phyloP scores from a whole-genome alignment of 2,797 vertebrate genomes.

The Benthosema pterotum region DNA sequence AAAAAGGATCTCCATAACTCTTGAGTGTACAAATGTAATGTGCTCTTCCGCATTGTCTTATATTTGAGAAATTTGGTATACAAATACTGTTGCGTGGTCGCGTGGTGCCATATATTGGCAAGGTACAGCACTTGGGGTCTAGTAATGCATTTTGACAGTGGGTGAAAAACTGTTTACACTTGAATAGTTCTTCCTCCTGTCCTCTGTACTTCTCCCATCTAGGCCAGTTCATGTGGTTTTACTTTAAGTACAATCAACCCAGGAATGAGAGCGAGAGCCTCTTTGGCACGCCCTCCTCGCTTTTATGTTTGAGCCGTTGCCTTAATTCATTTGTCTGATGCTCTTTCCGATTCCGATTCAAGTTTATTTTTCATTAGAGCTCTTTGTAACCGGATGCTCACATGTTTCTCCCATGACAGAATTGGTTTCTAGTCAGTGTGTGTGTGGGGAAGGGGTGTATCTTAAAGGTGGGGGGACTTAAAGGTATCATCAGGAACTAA shows the following conservation, averaged over 20 bases:
- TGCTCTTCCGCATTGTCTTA: no score
- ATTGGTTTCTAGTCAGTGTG: slow-evolving; percentile 44
- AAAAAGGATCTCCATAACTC: no score
- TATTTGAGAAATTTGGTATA: no score
- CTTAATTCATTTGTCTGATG: slow-evolving; percentile 68
- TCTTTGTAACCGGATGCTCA: slow-evolving; percentile 47
- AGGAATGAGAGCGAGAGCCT: slow-evolving; percentile 73
- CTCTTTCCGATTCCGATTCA: slow-evolving; percentile 36
- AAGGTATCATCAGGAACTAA: no score
- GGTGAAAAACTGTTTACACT: background rate
- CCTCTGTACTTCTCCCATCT: slow-evolving; percentile 24
- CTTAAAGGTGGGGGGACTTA: no score
- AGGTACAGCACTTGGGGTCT: no score
- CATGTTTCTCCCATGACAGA: slow-evolving; percentile 11
- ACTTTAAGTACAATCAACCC: slow-evolving; percentile 76
- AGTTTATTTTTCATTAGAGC: slow-evolving; percentile 75
- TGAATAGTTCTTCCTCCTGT: slow-evolving; percentile 20
- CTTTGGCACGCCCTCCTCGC: slow-evolving; percentile 52
- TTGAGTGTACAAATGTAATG: no score
- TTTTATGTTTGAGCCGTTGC: slow-evolving; percentile 65
- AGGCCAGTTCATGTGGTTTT: slow-evolving; percentile 74
- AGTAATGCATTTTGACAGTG: no score
- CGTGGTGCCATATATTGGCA: no score
- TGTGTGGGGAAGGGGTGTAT: no score
- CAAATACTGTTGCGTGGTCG: no score